phyloP scores from a whole-genome alignment of 2,113 vertebrate species.

The Nannobrachium achirus region DNA sequence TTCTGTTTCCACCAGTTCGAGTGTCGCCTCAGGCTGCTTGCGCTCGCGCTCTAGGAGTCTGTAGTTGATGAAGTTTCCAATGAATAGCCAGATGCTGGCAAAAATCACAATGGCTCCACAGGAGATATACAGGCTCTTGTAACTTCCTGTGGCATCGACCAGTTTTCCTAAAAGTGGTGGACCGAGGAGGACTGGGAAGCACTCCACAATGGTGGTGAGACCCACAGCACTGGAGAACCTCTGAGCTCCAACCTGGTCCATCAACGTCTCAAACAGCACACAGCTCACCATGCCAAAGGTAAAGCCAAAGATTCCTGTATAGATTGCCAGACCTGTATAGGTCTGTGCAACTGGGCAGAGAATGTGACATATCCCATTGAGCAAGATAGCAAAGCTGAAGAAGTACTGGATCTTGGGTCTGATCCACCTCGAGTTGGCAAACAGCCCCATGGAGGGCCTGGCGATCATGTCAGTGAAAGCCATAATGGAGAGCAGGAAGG shows the following conservation, averaged over 20 bases:
- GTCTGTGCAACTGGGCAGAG: slow-evolving; percentile 86
- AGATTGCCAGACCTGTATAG: slow-evolving; percentile 89
- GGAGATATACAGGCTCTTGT: slow-evolving; percentile 93
- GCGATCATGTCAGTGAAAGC: slow-evolving; percentile 98
- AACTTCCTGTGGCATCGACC: slow-evolving; percentile 91
- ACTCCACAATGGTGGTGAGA: slow-evolving; percentile 93
- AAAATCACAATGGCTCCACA: slow-evolving; percentile 88
- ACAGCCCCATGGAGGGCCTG: slow-evolving; percentile 88
- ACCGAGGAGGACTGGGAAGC: slow-evolving; percentile 92
- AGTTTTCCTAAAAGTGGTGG: slow-evolving; percentile 92
- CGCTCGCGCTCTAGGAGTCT: slow-evolving; percentile 89
- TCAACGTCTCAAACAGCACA: slow-evolving; percentile 93
- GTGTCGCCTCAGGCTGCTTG: slow-evolving; percentile 72
- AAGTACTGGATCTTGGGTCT: slow-evolving; percentile 95
- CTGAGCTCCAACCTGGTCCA: slow-evolving; percentile 93
- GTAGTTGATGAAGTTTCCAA: slow-evolving; percentile 95
- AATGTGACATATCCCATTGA: slow-evolving; percentile 91
- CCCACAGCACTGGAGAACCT: slow-evolving; percentile 96
- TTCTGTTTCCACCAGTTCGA: slow-evolving; percentile 72
- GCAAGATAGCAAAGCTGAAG: slow-evolving; percentile 92
- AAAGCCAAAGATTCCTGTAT: slow-evolving; percentile 92
- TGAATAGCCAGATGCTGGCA: slow-evolving; percentile 92
- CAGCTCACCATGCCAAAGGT: slow-evolving; percentile 98
- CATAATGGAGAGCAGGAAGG: slow-evolving; percentile 92
- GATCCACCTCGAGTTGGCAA: slow-evolving; percentile 90